Evolutionary conservation across 2,113 vertebrate genomes (phyloP).

Genomic region (Uria lomvia): DNA sequence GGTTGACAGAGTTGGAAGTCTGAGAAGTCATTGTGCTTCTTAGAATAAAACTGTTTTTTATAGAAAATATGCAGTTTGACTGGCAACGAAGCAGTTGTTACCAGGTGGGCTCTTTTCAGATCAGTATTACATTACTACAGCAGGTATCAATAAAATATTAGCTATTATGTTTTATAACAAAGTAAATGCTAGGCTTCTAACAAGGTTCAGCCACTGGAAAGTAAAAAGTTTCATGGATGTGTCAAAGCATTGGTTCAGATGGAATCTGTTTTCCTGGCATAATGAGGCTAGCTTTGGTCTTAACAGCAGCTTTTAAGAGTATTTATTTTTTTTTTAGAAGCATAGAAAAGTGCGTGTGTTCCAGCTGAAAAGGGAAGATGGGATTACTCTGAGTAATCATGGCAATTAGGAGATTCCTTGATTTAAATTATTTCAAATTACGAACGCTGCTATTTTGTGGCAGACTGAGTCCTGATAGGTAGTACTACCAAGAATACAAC

Average conservation of each 20-base stretch:
- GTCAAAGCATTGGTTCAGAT: neutral
- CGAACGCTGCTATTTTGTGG: neutral
- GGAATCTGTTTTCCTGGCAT: rapidly evolving
- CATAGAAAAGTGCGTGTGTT: neutral
- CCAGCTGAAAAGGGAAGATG: neutral
- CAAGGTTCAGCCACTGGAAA: neutral
- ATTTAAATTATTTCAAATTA: neutral
- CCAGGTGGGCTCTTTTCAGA: neutral
- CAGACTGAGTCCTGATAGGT: neutral
- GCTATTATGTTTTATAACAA: neutral
- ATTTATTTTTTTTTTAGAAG: neutral
- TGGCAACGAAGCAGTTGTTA: neutral
- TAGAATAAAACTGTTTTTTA: neutral
- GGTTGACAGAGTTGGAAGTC: neutral
- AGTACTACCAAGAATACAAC: neutral
- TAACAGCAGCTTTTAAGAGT: neutral
- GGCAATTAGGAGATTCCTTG: neutral
- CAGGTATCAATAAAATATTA: neutral
- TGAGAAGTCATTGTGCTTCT: neutral
- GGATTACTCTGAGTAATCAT: neutral
- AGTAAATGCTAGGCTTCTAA: neutral
- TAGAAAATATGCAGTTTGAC: neutral
- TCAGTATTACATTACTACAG: neutral
- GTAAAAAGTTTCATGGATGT: neutral
- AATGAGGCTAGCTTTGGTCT: neutral